Base-by-base conservation (phyloP, 2,797 vertebrate species). In the Gadopsis bispinosus region DNA sequence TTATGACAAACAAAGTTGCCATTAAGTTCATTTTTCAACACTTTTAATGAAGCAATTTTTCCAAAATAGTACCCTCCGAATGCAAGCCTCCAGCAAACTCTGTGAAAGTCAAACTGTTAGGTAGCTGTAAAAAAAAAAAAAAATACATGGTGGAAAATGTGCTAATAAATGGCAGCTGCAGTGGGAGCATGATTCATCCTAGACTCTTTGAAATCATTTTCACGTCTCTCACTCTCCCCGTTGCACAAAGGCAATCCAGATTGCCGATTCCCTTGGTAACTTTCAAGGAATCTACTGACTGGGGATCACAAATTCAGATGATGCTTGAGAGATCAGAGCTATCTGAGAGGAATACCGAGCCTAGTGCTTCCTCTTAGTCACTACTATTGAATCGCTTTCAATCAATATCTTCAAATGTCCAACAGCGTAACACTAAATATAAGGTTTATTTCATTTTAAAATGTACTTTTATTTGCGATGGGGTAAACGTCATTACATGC, bases 131-230 rank as follows among this genome's bases (percentile, higher is more conserved):
- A 74, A 78, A 75, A 78, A 43, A 59, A 5, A n/a, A 51, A 26
- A 47, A 75, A 33, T 63, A 59, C 51, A 80, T 54, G 56, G 77
- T 69, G 65, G 66, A 86, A 88, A 91, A 87, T 71, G 78, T 81
- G 84, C 71, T 87, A 89, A 90, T 91, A 90, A 91, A 88, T 85
- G 86, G 87, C 84, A 86, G 83, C 81, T 83, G 80, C 73, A 79
- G 77, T 56, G 82, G 77, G 83, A 89, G 80, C 22, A 5, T 86
- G 91, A 94, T 92, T 93, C 90, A 93, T 93, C 84, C 81, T 55
- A 73, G 79, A 75, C 87, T 88, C 86, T 94, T 95, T 92, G 87
- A 93, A 94, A 94, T 93, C 80, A 89, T 90, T 85, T 89, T 73
- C 86, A 89, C 81, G 79, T 93, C 87, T 90, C 85, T 86, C 84